Evolutionary conservation across 2,888 invertebrate species (phyloP).

Genomic region (Amphipyra tragopoginis): DNA sequence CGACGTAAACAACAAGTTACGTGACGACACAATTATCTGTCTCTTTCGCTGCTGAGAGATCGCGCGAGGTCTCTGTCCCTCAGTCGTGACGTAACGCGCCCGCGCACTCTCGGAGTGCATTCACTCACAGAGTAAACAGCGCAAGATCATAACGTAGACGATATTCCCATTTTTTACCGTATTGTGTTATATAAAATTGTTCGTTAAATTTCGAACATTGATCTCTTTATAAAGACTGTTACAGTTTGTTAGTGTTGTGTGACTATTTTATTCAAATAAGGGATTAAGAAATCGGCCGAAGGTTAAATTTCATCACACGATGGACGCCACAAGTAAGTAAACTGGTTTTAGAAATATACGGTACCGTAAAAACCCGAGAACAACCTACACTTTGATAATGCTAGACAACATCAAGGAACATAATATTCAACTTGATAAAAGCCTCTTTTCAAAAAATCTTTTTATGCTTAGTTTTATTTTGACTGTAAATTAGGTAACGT

Average conservation of each 20-base stretch:
- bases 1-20: slow-evolving; percentile 69
- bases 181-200: slow-evolving; percentile 35
- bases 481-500: too few species aligned
- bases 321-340: slow-evolving; percentile 88
- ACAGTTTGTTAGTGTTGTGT: slow-evolving; percentile 54
- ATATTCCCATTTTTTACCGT: slow-evolving; percentile 32
- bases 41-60: slow-evolving; percentile 59
- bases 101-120: slow-evolving; percentile 77
- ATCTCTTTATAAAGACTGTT: slow-evolving; percentile 15
- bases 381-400: slow-evolving; percentile 4
- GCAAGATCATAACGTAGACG: slow-evolving; percentile 71
- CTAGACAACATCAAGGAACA: slow-evolving; percentile 2
- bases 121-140: slow-evolving; percentile 82
- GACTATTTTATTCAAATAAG: slow-evolving; percentile 53
- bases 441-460: background rate
- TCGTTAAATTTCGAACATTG: slow-evolving; percentile 16
- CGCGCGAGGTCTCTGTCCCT: slow-evolving; percentile 64
- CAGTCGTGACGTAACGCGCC: slow-evolving; percentile 73
- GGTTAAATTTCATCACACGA: slow-evolving; percentile 83
- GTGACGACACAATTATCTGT: slow-evolving; percentile 62
- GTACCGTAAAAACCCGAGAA: slow-evolving; percentile 34
- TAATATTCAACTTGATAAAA: background rate
- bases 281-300: slow-evolving; percentile 75
- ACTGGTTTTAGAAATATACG: slow-evolving; percentile 65
- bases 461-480: background rate